Evolutionary conservation across 2,113 vertebrate genomes (phyloP), one percentile per base, ranked within the genome.

Genomic region (Lagenorhynchus albirostris): DNA sequence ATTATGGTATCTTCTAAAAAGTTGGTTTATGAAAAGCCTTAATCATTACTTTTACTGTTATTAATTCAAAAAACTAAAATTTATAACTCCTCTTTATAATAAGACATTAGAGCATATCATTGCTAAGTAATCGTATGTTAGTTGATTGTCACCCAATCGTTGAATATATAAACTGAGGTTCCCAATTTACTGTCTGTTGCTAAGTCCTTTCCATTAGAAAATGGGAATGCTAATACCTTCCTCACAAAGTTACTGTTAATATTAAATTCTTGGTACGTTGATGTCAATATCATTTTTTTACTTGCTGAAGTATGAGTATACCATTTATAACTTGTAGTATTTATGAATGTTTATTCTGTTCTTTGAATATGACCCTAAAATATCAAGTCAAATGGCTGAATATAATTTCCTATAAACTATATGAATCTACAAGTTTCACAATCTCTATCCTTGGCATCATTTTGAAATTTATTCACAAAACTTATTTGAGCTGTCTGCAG

Each of bases 381-480:
- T 81, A 55, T 21, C 14, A 20, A 94, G 4, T 94, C 8, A 91
- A 94, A 90, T 76, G 10, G 21, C 8, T 89, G 77, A 97, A 38
- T 47, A 63, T 33, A 38, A 63, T 77, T 89, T 91, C 25, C 26
- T 81, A 63, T 38, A 77, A 89, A 15, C 47, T 36, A 29, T 23
- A 29, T 73, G 41, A 89, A 91, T 71, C 55, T 95, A 70, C 41
- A 94, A 86, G 3, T 93, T 88, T 88, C 33, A 90, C 47, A 67
- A 79, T 63, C 3, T 6, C 53, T 77, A 26, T 36, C 70, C 4
- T 73, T 95, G 58, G 2, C 31, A 83, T 62, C 11, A 81, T 44
- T 94, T 95, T 89, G 26, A 89, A 81, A 89, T 89, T 70, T 71
- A 89, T 73, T 79, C 38, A 62, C 9, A 80, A 77, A 93, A 68